Base-by-base conservation (phyloP, 2,113 vertebrate genomes). In the Steatornis caripensis region DNA sequence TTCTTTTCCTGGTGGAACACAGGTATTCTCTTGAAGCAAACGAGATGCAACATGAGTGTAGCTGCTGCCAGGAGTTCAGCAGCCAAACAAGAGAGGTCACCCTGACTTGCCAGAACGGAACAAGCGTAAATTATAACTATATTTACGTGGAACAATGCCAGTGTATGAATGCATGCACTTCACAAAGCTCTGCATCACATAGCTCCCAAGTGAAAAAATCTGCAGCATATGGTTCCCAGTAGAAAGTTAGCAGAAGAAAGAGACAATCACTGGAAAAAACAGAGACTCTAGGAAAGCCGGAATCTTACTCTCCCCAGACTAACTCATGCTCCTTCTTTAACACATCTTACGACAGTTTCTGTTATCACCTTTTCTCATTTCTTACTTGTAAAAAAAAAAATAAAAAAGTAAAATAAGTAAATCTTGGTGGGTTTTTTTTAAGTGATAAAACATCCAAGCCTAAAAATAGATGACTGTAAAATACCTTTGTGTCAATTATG, bases 21-120 rank as follows among this genome's bases (percentile, higher is more conserved):
- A 99, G 99, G 68, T 99, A 99, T 89, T 99, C 99, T 22, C 16
- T 87, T 36, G 97, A 98, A 68, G 93, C 98, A 6, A 98, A 98
- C 87, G 39, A 54, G 43, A 97, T 99, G 96, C 81, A 97, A 43
- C 98, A 96, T 1, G 10, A 82, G 0, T 99, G 99, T 51, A 87
- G 95, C 8, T 99, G 99, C 94, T 99, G 99, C 97, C 98, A 96
- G 39, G 99, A 99, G 79, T 49, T 12, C 32, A 49, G 19, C 39
- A 98, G 94, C 75, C 98, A 98, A 27, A 61, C 37, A 78, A 96
- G 76, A 90, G 36, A 96, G 6, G 98, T 99, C 94, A 95, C 95
- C 36, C 60, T 99, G 93, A 95, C 11, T 34, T 99, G 99, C 45
- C 77, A 41, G 0, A 71, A 98, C 1, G 98, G 98, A 29, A 94